These are phyloP conservation scores for Acrobeloides nanus DNA, from an alignment of 2,888 invertebrate species.

Conservation along the genomic window DNA sequence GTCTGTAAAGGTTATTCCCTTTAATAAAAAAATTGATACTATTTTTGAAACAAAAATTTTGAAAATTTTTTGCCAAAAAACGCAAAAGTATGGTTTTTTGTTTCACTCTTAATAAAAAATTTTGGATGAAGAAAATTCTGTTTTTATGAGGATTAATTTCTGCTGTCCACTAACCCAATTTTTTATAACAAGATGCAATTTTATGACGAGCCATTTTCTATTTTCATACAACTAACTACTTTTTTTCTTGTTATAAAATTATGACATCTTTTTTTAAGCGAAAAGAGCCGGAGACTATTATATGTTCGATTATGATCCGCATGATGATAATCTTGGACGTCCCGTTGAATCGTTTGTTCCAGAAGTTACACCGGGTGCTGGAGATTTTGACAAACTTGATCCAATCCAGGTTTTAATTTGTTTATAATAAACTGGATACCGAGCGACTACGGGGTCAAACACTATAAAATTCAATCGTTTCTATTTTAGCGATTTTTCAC, in stretches of 20 bases:
- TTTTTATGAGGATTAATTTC: too few relatives aligned
- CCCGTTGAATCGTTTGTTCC: conserved; percentile 47
- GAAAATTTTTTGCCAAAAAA: too few relatives aligned
- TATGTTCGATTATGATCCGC: conserved; percentile 81
- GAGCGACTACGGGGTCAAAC: too few relatives aligned
- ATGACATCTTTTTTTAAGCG: conserved; percentile 70
- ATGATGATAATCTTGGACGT: conserved; percentile 36
- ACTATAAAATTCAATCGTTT: too few relatives aligned
- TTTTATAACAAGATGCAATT: conserved; percentile 5
- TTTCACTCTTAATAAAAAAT: too few relatives aligned
- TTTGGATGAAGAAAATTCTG: too few relatives aligned
- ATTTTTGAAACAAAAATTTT: too few relatives aligned
- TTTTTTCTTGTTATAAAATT: neutral
- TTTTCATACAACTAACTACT: neutral
- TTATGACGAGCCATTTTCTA: neutral
- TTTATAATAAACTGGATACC: conserved; percentile 7
- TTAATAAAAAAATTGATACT: too few relatives aligned
- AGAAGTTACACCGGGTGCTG: conserved; percentile 43
- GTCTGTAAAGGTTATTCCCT: too few relatives aligned
- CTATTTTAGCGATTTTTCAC: too few relatives aligned
- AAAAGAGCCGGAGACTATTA: conserved; percentile 96
- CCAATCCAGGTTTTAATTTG: conserved; percentile 40
- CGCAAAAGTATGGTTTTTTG: too few relatives aligned
- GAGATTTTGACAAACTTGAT: conserved; percentile 41
- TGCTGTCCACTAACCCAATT: too few relatives aligned